Conservation (phyloP, 30 jellyfish, hydroid and myxozoan species). For the Turritopsis rubra region DNA sequence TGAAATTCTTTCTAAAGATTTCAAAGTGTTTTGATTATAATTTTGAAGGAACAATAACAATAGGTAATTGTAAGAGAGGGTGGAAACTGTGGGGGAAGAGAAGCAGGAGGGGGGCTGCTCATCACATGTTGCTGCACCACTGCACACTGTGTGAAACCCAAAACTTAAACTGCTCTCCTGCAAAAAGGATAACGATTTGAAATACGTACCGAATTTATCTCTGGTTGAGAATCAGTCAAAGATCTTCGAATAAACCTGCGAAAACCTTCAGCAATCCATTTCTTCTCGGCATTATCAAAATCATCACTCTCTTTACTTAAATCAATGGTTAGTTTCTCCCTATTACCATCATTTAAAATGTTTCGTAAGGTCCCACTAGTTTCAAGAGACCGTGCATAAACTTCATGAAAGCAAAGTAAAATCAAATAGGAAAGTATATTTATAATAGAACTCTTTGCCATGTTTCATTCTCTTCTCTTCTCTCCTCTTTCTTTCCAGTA, state of each 20-base stretch:
- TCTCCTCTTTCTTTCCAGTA: too few species aligned
- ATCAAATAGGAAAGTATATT: background rate
- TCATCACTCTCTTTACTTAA: background rate
- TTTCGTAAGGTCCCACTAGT: background rate
- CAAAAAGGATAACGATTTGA: background rate
- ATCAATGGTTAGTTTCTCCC: conserved; percentile 5
- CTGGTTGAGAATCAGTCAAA: background rate
- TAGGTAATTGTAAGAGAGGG: background rate
- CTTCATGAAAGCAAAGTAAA: background rate
- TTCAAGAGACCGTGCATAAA: background rate
- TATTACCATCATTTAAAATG: conserved; percentile 3
- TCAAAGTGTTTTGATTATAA: background rate
- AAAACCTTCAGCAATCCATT: conserved; percentile 1
- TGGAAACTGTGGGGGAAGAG: background rate
- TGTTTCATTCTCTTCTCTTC: background rate
- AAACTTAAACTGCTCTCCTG: too few species aligned
- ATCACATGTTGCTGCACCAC: too few species aligned
- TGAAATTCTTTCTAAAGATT: conserved; percentile 60
- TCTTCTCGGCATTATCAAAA: background rate
- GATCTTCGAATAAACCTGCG: background rate
- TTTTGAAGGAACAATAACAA: background rate
- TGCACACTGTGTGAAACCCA: too few species aligned
- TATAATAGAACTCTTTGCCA: background rate
- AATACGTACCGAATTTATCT: background rate
- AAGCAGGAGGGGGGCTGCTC: too few species aligned